phyloP scores from a whole-genome alignment of 2,888 invertebrate species.

The Lycophotia porphyrea region DNA sequence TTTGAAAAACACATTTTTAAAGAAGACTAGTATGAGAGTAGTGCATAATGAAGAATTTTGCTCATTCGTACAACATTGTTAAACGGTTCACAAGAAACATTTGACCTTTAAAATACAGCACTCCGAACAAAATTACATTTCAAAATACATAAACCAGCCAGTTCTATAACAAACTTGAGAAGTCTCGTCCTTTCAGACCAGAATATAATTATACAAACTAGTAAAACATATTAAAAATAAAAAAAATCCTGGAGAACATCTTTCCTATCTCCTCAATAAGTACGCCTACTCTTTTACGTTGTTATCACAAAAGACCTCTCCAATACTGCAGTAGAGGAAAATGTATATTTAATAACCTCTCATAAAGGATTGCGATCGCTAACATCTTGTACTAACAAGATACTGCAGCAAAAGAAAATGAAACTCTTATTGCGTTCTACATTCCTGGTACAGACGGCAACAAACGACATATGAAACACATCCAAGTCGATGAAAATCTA shows the following conservation, averaged over 20 bases:
- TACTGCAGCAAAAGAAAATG: slow-evolving; percentile 29
- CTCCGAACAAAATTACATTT: not conserved
- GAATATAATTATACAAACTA: not conserved
- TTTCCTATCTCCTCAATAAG: not conserved
- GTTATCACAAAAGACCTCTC: slow-evolving; percentile 24
- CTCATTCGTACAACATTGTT: not conserved
- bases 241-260: too few species aligned
- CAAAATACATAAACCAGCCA: not conserved
- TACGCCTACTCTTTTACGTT: slow-evolving; percentile 4
- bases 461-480: not conserved
- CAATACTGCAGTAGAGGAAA: slow-evolving; percentile 33
- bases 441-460: not conserved
- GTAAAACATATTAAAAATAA: not conserved
- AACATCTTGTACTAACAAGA: slow-evolving; percentile 45
- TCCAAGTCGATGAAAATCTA: not conserved
- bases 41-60: not conserved
- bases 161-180: not conserved
- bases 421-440: not conserved
- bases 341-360: slow-evolving; percentile 52
- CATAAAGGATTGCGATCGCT: slow-evolving; percentile 29
- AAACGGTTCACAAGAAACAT: not conserved
- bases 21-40: not conserved
- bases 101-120: not conserved
- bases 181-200: not conserved
- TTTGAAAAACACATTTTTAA: not conserved